Base-by-base conservation (phyloP, 2,888 invertebrate species). In the Drosophila koepferae region DNA sequence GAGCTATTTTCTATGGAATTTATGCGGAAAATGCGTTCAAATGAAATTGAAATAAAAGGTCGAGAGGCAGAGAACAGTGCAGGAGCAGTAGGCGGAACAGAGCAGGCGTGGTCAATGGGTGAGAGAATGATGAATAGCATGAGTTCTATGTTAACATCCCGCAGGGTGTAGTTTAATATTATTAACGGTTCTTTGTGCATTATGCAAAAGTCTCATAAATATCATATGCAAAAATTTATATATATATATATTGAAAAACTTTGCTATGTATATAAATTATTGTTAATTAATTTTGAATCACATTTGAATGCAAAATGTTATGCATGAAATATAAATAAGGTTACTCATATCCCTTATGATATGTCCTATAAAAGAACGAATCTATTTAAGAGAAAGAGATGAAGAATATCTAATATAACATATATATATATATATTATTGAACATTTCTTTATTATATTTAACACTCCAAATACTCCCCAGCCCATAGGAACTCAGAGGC, bases 1-100 rank as follows among this genome's bases (percentile, higher is more conserved):
- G 73, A 70, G 78, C 71, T 68, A 78, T 88, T 88, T 88, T 74
- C 80, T 73, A 72, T 72, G 72, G 69, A 83, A 80, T 83, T 88
- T 82, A 88, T 85, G 82, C 72, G 77, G 58, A 70, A 79, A 59
- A 72, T 80, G 62, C 62, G 62, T 70, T 63, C 71, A 65, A 74
- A 79, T 70, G 65, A 44, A 58, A 79, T 62, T 55, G 69, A 55
- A 69, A 64, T 74, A 63, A 69, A 68, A 74, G 63, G 55, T 68
- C 68, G 34, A n/a, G 44, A 31, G n/a, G n/a, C 38, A 31, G 12
- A 2, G 20, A 16, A 31, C 38, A 28, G 28, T 20, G 56, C n/a
- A 23, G 20, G 31, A 1, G 49, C 4, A 23, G 9, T n/a, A 10
- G 16, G 43, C 9, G 34, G 18, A 10, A 28, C 7, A 12, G 49